Evolutionary conservation across 2,797 vertebrate genomes (phyloP).

Genomic region (Champsocephalus gunnari): DNA sequence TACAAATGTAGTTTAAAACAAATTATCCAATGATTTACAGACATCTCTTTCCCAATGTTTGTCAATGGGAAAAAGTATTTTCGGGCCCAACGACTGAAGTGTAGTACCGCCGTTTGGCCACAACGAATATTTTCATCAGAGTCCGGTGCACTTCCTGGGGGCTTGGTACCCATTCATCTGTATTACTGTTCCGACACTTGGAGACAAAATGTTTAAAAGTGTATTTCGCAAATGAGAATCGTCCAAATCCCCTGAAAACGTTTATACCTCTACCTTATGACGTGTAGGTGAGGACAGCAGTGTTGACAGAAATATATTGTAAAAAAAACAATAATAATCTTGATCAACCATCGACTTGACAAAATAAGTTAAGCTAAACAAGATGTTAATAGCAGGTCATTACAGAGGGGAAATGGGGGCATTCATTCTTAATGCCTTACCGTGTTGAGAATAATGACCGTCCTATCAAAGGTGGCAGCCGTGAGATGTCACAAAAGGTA

Average conservation of each 20-base stretch:
- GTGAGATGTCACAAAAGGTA: conserved; percentile 3
- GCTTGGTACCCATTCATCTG: background rate
- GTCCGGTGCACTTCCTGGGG: too few species aligned
- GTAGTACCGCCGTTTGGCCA: too few species aligned
- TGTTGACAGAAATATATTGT: conserved; percentile 11
- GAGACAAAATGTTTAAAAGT: background rate
- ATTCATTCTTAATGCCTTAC: background rate
- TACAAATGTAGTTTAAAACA: too few species aligned
- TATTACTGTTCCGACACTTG: background rate
- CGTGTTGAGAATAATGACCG: conserved; percentile 12
- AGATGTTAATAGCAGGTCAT: background rate
- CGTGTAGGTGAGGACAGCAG: conserved; percentile 11
- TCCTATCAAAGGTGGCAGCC: background rate
- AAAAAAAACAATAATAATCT: conserved; percentile 17
- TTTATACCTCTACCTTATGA: background rate
- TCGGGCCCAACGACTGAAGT: too few species aligned
- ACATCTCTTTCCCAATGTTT: too few species aligned
- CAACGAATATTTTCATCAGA: too few species aligned
- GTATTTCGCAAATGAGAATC: conserved; percentile 19
- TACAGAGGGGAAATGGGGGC: conserved; percentile 1
- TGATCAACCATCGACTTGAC: conserved; percentile 15
- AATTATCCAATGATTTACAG: too few species aligned
- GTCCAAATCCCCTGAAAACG: conserved; percentile 18
- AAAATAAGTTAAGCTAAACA: conserved; percentile 9
- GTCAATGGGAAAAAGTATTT: too few species aligned